Percentiles rank a stretch among this genome's conserved stretches.
Evolutionary conservation across 2,113 vertebrate genomes (phyloP).

Genomic region (Limnothrissa miodon): DNA sequence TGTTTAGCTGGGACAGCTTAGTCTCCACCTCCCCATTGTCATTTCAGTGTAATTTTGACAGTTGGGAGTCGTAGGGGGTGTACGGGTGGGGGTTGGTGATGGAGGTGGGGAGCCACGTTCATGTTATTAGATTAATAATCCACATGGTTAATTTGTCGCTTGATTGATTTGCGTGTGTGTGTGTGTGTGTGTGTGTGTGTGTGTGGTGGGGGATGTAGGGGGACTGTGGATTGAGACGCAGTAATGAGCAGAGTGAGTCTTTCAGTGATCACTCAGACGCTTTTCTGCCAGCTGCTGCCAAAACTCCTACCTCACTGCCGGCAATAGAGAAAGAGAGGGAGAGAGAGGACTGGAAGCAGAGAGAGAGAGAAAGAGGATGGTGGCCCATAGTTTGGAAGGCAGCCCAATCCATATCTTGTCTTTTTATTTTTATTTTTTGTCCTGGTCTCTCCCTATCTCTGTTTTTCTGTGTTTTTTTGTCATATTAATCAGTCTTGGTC

Average conservation of each 20-base stretch:
- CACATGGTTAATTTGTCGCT: constrained; percentile 39
- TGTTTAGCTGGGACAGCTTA: neutral
- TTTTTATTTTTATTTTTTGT: neutral
- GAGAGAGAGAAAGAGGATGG: neutral
- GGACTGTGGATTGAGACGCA: constrained; percentile 27
- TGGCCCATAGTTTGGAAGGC: neutral
- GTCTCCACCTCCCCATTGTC: constrained; percentile 27
- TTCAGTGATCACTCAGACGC: constrained; percentile 14
- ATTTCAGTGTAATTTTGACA: constrained; percentile 34
- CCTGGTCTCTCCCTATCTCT: neutral
- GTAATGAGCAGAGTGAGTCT: constrained; percentile 31
- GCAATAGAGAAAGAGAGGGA: constrained; percentile 7
- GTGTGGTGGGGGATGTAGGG: neutral
- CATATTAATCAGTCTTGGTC: neutral
- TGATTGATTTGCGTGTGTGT: constrained; percentile 38
- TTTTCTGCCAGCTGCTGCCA: constrained; percentile 29
- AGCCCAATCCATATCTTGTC: neutral
- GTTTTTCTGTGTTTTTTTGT: neutral
- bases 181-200: neutral
- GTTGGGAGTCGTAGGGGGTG: constrained; percentile 8
- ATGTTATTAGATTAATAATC: constrained; percentile 42
- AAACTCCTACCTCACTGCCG: constrained; percentile 27
- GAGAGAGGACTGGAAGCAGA: neutral
- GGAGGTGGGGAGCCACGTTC: neutral
- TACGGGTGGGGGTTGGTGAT: neutral